Base-by-base conservation (phyloP, 2,797 vertebrate species). In the Lepidocolaptes lacrymiger region DNA sequence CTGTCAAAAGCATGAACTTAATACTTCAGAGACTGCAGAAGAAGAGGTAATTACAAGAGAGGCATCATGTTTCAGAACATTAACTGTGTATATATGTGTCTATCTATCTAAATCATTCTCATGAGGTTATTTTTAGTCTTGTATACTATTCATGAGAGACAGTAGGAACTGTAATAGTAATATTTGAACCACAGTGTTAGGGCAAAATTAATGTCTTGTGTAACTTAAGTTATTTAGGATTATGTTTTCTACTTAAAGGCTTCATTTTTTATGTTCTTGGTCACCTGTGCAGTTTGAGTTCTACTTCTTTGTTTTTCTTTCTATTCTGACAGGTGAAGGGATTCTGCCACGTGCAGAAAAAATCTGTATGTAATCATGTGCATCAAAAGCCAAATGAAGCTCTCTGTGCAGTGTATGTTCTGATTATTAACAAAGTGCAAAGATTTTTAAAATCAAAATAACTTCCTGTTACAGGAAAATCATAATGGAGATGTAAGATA, bases 1-100 rank as follows among this genome's bases (percentile, higher is more conserved):
- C 97, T 99, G 99, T 97, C 98, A 99, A 91, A 99, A 99, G 96
- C 99, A 99, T 91, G 97, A 98, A 83, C 98, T 98, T 56, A 98
- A 96, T 92, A 97, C 95, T 93, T 98, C 98, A 84, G 98, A 98
- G 97, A 97, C 94, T 7, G 97, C 98, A 54, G 98, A 99, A 78
- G 97, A 98, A 54, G 99, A 99, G 99, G 99, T 99, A 97, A 96
- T 97, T 96, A 73, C 7, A 20, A 3, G 39, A 62, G 46, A 90
- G 43, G 37, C 27, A 10, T 63, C 13, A 3, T 51, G 30, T 84
- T 88, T 93, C 30, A 62, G 69, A 94, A 72, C 18, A 18, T 7
- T 69, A 61, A 52, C 64, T 67, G 10, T 76, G 2, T 84, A 5
- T 62, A 6, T 62, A 7, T 59, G 4, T 74, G 5, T 61, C 3